Percentiles rank a stretch among this genome's conserved stretches.
Conservation (phyloP, 37 sponge, comb jelly and placozoan genomes). For the Mnemiopsis leidyi region DNA sequence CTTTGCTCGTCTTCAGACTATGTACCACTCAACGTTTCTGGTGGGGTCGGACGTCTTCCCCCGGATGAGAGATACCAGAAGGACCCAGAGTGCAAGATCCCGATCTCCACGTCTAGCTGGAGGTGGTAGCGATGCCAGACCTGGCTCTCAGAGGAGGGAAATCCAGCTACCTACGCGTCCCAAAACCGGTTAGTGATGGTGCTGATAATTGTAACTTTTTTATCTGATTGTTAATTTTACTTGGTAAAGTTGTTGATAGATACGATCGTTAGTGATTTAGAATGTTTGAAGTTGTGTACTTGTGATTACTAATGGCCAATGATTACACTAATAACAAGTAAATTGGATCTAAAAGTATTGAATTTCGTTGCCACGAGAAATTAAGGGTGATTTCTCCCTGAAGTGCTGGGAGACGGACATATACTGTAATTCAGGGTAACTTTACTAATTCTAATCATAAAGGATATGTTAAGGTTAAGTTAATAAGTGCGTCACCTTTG, state of each 20-base stretch:
- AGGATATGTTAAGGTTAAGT: not conserved
- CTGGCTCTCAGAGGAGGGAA: not conserved
- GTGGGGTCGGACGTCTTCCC: conserved; percentile 9
- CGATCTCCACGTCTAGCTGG: not conserved
- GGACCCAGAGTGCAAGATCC: not conserved
- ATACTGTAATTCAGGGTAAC: not conserved
- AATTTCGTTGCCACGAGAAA: not conserved
- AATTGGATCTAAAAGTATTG: not conserved
- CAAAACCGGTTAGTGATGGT: not conserved
- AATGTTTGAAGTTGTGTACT: not conserved
- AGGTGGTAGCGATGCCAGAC: not conserved
- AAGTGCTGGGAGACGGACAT: not conserved
- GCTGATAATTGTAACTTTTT: not conserved
- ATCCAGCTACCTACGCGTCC: not conserved
- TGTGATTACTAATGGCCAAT: not conserved
- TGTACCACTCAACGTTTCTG: conserved; percentile 27
- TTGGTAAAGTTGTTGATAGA: not conserved
- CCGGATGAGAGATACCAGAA: conserved; percentile 1
- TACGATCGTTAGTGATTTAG: not conserved
- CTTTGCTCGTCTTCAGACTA: not conserved
- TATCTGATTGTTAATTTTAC: not conserved
- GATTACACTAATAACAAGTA: not conserved
- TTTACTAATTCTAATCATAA: not conserved
- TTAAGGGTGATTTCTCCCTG: not conserved
- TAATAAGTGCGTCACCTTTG: not conserved